phyloP scores from a whole-genome alignment of 2,888 invertebrate species.

The Marasmarcha lunaedactyla region DNA sequence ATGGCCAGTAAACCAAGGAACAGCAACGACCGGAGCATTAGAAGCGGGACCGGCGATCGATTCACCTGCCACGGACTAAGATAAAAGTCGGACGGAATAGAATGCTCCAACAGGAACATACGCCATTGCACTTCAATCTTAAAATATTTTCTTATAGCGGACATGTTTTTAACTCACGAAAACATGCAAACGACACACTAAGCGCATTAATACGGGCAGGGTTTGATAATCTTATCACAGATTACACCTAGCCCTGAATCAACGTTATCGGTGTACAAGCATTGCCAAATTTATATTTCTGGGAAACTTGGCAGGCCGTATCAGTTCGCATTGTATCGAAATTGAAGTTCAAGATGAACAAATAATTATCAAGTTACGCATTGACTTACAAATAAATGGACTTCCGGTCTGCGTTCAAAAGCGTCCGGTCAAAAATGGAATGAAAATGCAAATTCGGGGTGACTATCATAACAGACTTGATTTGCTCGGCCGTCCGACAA shows the following conservation, averaged over 20 bases:
- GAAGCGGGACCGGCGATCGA: conserved; percentile 42
- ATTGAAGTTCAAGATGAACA: too few relatives aligned
- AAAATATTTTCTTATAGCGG: conserved; percentile 42
- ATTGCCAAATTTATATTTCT: neutral
- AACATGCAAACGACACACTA: too few relatives aligned
- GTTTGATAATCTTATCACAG: conserved; percentile 4
- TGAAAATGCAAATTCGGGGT: too few relatives aligned
- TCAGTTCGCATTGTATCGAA: too few relatives aligned
- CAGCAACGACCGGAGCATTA: conserved; percentile 42
- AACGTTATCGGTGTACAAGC: conserved; percentile 16
- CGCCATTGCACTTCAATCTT: conserved; percentile 34
- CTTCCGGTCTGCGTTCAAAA: too few relatives aligned
- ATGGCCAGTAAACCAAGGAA: conserved; percentile 40
- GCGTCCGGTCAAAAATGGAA: too few relatives aligned
- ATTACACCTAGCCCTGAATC: conserved; percentile 2
- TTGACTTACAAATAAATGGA: too few relatives aligned
- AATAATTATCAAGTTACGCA: too few relatives aligned
- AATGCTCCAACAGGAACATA: conserved; percentile 42
- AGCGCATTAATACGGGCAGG: neutral
- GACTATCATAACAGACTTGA: too few relatives aligned
- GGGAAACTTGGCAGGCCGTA: neutral
- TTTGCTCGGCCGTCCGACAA: too few relatives aligned
- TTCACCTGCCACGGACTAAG: conserved; percentile 53
- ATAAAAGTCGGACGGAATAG: conserved; percentile 45
- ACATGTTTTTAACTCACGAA: conserved; percentile 24